Evolutionary conservation across 1,140 invertebrate genomes (phyloP), one percentile per base, ranked within the genome.

Genomic region (Habropoda laboriosa): DNA sequence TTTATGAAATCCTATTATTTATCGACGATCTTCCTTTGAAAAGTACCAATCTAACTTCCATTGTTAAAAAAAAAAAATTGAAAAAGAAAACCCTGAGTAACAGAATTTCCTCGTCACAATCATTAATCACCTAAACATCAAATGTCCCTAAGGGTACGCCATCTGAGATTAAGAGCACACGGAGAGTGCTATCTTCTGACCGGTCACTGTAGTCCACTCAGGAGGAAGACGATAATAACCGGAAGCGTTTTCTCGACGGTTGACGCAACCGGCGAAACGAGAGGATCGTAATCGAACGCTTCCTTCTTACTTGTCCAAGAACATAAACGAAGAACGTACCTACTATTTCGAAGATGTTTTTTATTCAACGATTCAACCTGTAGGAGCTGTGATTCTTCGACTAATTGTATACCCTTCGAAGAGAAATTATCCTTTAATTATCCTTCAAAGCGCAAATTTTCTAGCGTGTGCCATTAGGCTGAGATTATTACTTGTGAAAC

Each of bases 201-300:
- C 21, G 40, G 10, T 51, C 2, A 27, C 30, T 10, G n/a, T 18
- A 24, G 18, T 30, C 0, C n/a, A 16, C n/a, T 21, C 7, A 1
- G 12, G 2, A 77, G 75, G 66, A 77, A 71, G 53, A 60, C 53
- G 66, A 49, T 77, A 70, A 77, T 77, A 77, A 71, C 75, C 42
- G 75, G 75, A 71, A 77, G 42, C 42, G n/a, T 60, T 77, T 71
- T 70, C 66, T 42, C 40, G 32, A 30, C n/a, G 2, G 32, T 60
- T 40, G 55, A 77, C 32, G 75, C 66, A 70, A 77, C 74, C 40
- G n/a, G 64, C 27, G 49, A 67, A 67, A 27, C 40, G 38, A 1
- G 21, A 57, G 24, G 53, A 71, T 77, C 53, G 53, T 77, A 77
- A 77, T 77, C 75, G 38, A 55, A 42, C 27, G 35, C 42, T 70